Evolutionary conservation across 2,888 invertebrate genomes (phyloP).

Genomic region (Acleris holmiana): DNA sequence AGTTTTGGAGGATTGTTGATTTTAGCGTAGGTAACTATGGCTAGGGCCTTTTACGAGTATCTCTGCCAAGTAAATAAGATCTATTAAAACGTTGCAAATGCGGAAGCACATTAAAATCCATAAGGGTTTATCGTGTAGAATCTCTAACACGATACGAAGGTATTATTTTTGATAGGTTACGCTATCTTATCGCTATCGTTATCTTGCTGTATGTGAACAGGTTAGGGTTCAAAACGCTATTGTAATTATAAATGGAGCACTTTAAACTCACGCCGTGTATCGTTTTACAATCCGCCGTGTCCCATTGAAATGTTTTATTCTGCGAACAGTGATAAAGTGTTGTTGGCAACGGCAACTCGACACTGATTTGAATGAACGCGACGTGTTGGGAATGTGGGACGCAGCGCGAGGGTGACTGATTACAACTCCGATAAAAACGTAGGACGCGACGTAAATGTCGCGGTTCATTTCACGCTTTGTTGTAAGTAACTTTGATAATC

Average conservation of each 20-base stretch:
- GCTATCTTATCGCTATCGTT: no score
- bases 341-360: slow-evolving; percentile 54
- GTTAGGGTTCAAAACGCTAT: slow-evolving; percentile 3
- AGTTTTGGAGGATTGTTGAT: no score
- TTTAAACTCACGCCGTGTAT: slow-evolving; percentile 18
- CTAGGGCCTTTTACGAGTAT: no score
- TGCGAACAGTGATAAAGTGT: slow-evolving; percentile 56
- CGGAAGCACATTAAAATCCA: no score
- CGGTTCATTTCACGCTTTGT: slow-evolving; percentile 22
- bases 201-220: no score
- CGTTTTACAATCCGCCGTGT: slow-evolving; percentile 24
- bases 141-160: no score
- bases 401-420: slow-evolving; percentile 23
- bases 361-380: slow-evolving; percentile 46
- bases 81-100: no score
- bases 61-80: no score
- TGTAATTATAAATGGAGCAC: neutral
- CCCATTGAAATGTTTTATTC: slow-evolving; percentile 33
- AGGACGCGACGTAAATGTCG: neutral
- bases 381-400: slow-evolving; percentile 40
- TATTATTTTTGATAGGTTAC: no score
- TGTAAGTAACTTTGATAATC: slow-evolving; percentile 19
- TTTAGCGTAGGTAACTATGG: no score
- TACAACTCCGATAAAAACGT: slow-evolving; percentile 7
- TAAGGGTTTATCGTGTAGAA: no score